A percentile compares a stretch with the other conserved stretches of the same genome.
Evolutionary conservation across 2,797 vertebrate species (phyloP).

Genomic region (Poeciliopsis turneri): DNA sequence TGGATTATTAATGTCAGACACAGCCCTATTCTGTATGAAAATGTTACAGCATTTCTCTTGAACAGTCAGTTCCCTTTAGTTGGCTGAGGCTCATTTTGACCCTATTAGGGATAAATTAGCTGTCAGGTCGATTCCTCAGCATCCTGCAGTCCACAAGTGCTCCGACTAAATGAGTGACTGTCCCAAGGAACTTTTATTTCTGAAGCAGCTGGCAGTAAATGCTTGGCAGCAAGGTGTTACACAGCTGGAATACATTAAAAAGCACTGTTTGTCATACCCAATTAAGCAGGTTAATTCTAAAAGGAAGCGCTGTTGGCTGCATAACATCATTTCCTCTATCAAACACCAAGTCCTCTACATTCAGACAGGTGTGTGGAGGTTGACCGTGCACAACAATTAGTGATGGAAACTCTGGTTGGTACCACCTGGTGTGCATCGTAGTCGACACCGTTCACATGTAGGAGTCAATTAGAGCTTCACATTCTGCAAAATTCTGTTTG

Average conservation of each 20-base stretch:
- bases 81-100: slow-evolving; percentile 11
- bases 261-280: neutral
- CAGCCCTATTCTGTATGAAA: neutral
- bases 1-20: slow-evolving; percentile 9
- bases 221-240: slow-evolving; percentile 3
- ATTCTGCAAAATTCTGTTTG: slow-evolving; percentile 57
- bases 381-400: slow-evolving; percentile 16
- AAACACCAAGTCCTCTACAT: neutral
- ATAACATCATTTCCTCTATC: neutral
- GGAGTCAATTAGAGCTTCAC: slow-evolving; percentile 55
- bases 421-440: slow-evolving; percentile 33
- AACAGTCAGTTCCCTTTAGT: neutral
- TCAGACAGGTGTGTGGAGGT: slow-evolving; percentile 34
- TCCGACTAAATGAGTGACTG: neutral
- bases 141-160: slow-evolving; percentile 7
- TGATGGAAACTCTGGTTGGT: slow-evolving; percentile 14
- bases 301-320: neutral
- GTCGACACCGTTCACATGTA: slow-evolving; percentile 22
- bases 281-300: neutral
- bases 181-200: neutral
- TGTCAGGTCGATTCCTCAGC: slow-evolving; percentile 4
- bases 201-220: slow-evolving; percentile 3
- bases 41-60: neutral
- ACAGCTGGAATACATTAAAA: neutral
- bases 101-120: slow-evolving; percentile 19